Evolutionary conservation across 2,113 vertebrate species (phyloP).

Genomic region (Toxotes chatareus): DNA sequence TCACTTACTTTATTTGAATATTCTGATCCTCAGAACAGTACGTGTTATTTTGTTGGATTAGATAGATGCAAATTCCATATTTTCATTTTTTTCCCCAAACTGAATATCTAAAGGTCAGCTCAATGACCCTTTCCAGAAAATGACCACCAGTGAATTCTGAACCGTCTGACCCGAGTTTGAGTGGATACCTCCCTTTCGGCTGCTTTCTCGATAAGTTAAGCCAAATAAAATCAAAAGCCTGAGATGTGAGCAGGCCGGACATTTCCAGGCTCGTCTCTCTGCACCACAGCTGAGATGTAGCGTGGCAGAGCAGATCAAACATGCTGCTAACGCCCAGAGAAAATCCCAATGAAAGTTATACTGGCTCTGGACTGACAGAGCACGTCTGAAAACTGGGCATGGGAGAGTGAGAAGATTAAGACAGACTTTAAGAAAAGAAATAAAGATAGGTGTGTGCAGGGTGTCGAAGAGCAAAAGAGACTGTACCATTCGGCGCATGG

Average conservation of each 20-base stretch:
- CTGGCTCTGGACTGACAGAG: constrained; percentile 26
- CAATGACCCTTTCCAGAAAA: constrained; percentile 3
- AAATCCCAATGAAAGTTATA: constrained; percentile 41
- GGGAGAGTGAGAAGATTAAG: neutral
- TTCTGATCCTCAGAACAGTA: neutral
- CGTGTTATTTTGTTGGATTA: neutral
- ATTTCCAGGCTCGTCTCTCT: constrained; percentile 53
- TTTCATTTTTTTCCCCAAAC: no score
- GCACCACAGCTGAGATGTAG: constrained; percentile 38
- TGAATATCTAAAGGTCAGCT: neutral
- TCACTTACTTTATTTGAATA: neutral
- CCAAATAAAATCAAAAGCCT: constrained; percentile 45
- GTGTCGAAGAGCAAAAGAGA: neutral
- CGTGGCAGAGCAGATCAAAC: constrained; percentile 48
- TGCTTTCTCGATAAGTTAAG: constrained; percentile 4
- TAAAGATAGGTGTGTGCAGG: neutral
- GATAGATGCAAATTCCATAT: neutral
- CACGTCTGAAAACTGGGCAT: constrained; percentile 8
- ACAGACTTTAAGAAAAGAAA: constrained; percentile 15
- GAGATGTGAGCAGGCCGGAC: constrained; percentile 22
- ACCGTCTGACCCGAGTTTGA: constrained; percentile 18
- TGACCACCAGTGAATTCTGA: constrained; percentile 2
- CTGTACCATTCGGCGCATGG: neutral
- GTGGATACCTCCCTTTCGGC: constrained; percentile 3
- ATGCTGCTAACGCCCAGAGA: constrained; percentile 1